Base-by-base conservation (phyloP, 2,113 vertebrate genomes). In the Lamprologus sp. region DNA sequence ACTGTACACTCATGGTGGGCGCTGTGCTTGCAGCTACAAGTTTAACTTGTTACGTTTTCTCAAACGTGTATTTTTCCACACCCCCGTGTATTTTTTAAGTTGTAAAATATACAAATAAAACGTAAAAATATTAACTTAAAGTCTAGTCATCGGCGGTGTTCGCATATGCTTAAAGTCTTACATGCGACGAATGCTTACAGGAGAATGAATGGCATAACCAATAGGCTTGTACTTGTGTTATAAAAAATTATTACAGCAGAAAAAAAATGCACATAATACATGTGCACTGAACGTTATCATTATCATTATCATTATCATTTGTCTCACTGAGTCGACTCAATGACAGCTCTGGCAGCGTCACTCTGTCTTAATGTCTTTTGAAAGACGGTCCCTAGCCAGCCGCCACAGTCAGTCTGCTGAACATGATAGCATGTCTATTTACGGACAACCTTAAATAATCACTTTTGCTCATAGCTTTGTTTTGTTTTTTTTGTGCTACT, bases 311-410 rank as follows among this genome's bases (percentile, higher is more conserved):
- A n/a, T n/a, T 58, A 45, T 49, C 8, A 40, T 60, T 23, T 58
- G 15, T 31, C 9, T 49, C 10, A 15, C 7, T 65, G 23, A 40
- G 7, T 81, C 42, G 31, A 6, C 12, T 26, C 10, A 51, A 21
- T 68, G 10, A 10, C 60, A 53, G 7, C 83, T 19, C 8, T 26
- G 9, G 8, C 5, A 82, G 51, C 13, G 51, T 54, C 4, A 40
- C 15, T 63, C 14, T 2, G 6, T 7, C 2, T 12, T 35, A n/a
- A 7, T 53, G 15, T 9, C 12, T 51, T 60, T 91, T 93, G 14
- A 33, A 5, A 65, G 88, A 88, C 55, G 40, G 73, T 58, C 90
- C 90, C 91, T 93, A 91, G 89, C 87, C 2, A 3, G 10, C 17
- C 77, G n/a, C 8, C 26, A 28, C 80, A 60, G 45, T 73, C 68